phyloP scores from a whole-genome alignment of 92 coral and sea anemone species.

The Porites lobata region DNA sequence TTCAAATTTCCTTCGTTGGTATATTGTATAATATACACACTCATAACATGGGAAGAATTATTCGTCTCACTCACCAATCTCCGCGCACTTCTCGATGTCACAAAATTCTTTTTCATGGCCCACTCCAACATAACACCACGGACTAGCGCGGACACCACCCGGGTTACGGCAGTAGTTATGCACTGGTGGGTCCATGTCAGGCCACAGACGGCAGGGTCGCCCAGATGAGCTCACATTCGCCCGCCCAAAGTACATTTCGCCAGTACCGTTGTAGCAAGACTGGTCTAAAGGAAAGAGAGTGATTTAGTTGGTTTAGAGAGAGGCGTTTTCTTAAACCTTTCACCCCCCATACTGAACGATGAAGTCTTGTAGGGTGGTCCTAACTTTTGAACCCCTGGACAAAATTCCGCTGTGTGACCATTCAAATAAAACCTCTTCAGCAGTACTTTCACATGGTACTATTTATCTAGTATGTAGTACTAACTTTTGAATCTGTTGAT shows the following conservation, averaged over 20 bases:
- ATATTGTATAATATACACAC: too few species aligned
- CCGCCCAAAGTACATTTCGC: constrained; percentile 77
- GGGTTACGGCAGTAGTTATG: constrained; percentile 92
- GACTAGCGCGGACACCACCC: constrained; percentile 51
- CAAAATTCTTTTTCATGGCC: constrained; percentile 69
- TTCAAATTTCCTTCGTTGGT: too few species aligned
- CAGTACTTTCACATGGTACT: too few species aligned
- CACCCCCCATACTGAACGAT: too few species aligned
- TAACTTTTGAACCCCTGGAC: too few species aligned
- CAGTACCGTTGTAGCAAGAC: constrained; percentile 80
- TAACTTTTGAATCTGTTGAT: too few species aligned
- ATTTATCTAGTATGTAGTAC: too few species aligned
- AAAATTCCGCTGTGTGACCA: too few species aligned
- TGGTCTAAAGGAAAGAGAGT: constrained; percentile 20
- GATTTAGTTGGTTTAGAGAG: background rate
- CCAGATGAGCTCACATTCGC: constrained; percentile 77
- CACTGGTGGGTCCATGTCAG: constrained; percentile 31
- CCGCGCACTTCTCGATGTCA: constrained; percentile 77
- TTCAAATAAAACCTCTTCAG: too few species aligned
- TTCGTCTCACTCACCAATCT: constrained; percentile 26
- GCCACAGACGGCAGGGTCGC: constrained; percentile 81
- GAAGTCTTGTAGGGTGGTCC: too few species aligned
- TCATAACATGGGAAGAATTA: too few species aligned
- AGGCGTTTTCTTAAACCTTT: too few species aligned
- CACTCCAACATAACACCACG: constrained; percentile 87